Base-by-base conservation (phyloP, 64 coral and sea anemone species). In the Acropora tenuis region DNA sequence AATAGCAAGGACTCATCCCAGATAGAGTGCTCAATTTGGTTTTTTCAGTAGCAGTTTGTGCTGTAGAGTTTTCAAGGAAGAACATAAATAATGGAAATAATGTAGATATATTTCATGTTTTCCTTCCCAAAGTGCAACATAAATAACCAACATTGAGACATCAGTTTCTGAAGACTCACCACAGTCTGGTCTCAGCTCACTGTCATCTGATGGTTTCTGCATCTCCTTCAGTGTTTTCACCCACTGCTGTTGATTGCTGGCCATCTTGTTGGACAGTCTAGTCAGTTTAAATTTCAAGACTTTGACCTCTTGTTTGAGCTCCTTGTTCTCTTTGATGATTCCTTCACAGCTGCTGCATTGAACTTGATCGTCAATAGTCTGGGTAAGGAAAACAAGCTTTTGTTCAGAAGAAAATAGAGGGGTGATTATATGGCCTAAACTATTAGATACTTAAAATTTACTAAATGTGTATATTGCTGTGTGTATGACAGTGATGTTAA, bases 211-310 rank as follows among this genome's bases (percentile, higher is more conserved):
- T 7, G 9, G 61, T 11, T 7, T 4, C 67, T 69, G 16, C 3
- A 69, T 69, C 17, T 69, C 16, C 17, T 69, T 1, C 19, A 69
- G 12, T 19, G 17, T 69, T 19, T 69, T 18, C 67, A 69, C 67
- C 17, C 67, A 20, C 3, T 19, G 67, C 67, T 20, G 3, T 69
- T n/a, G 67, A 12, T 69, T 69, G 16, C 30, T 20, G 3, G 67
- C 67, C 67, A 69, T 69, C 67, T 69, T 69, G 67, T 69, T 69
- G 16, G 67, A 19, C 67, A 69, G 67, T 69, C 67, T 69, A 19
- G 67, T 69, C 7, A 66, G 7, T 66, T 11, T 15, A 66, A 15
- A 30, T 30, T 59, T 59, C 55, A 59, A 59, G 5, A 59, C 55
- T 59, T 59, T 59, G 55, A 59, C 61, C 61, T 66, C 61, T 66